Evolutionary conservation across 2,888 invertebrate genomes (phyloP).

Genomic region (Loripinus fragilis): DNA sequence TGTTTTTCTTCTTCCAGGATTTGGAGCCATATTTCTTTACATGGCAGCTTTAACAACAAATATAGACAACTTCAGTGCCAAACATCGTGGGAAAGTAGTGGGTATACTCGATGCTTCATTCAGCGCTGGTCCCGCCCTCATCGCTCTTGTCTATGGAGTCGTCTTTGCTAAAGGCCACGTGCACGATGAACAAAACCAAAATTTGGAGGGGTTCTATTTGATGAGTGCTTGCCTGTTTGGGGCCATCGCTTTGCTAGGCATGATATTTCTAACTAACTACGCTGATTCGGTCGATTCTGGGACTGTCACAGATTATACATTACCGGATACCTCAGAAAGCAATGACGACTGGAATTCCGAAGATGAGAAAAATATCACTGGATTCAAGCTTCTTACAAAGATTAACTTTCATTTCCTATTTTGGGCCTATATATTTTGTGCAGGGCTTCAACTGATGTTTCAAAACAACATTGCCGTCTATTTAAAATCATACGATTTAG

Average conservation of each 20-base stretch:
- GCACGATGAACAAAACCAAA: constrained; percentile 68
- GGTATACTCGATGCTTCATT: constrained; percentile 72
- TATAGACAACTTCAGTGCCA: constrained; percentile 68
- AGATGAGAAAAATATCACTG: constrained; percentile 59
- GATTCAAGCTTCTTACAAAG: constrained; percentile 58
- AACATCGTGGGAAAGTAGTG: constrained; percentile 71
- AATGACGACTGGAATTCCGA: too few relatives aligned
- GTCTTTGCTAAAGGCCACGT: constrained; percentile 64
- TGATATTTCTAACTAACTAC: constrained; percentile 57
- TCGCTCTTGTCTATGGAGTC: constrained; percentile 67
- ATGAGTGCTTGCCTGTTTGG: constrained; percentile 63
- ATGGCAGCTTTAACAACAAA: constrained; percentile 69
- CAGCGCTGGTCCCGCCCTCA: constrained; percentile 71
- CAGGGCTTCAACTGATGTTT: constrained; percentile 72
- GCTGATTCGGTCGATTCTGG: neutral
- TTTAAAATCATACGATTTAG: constrained; percentile 70
- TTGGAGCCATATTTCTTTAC: constrained; percentile 73
- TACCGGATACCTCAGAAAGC: too few relatives aligned
- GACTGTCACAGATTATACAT: too few relatives aligned
- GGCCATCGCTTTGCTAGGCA: constrained; percentile 62
- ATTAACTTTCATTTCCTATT: constrained; percentile 72
- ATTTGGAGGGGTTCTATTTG: constrained; percentile 71
- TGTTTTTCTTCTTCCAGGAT: too few relatives aligned
- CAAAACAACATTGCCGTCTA: constrained; percentile 72
- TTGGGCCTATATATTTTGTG: constrained; percentile 72